These are phyloP conservation scores for Alviniconcha strummeri DNA, from an alignment of 2,888 invertebrate genomes.

Conservation along the genomic window DNA sequence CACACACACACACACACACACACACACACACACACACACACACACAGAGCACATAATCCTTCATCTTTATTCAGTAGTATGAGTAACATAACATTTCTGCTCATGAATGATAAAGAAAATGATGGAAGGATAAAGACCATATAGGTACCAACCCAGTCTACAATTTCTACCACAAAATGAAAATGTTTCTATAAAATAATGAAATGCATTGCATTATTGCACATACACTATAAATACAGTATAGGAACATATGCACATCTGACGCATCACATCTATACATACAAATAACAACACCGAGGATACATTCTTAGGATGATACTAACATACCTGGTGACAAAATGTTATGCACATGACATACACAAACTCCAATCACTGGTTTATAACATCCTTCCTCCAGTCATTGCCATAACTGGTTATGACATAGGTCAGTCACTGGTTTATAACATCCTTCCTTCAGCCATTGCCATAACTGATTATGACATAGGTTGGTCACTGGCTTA, in stretches of 20 bases:
- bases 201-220: not conserved
- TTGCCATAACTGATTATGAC: too few relatives aligned
- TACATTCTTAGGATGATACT: not conserved
- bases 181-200: not conserved
- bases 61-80: not conserved
- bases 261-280: not conserved
- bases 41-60: not conserved
- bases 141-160: not conserved
- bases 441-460: too few relatives aligned
- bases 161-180: not conserved
- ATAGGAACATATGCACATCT: not conserved
- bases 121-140: not conserved
- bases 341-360: not conserved
- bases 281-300: not conserved
- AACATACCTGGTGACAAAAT: not conserved
- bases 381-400: not conserved
- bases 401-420: too few relatives aligned
- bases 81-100: not conserved
- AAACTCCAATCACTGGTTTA: not conserved
- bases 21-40: slow-evolving; percentile 21
- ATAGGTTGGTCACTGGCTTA: too few relatives aligned
- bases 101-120: not conserved
- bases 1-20: slow-evolving; percentile 24
- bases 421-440: too few relatives aligned
- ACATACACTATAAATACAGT: not conserved